Evolutionary conservation across 2,113 vertebrate species (phyloP).

Genomic region (Rhineura floridana): DNA sequence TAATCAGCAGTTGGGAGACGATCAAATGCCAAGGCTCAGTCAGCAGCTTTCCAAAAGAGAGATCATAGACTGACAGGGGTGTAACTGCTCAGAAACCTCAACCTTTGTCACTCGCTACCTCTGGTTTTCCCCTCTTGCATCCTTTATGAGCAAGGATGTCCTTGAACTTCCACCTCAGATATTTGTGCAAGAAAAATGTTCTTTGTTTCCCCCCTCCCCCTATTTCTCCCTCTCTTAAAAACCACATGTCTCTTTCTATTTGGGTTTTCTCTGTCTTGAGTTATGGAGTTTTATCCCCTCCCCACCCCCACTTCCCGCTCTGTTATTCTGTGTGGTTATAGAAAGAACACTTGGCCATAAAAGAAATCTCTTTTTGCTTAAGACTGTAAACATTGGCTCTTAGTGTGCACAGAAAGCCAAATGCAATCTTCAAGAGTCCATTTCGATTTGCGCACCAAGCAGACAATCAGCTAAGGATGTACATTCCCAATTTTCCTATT

Average conservation of each 20-base stretch:
- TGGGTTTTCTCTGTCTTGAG: slow-evolving; percentile 4
- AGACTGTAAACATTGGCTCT: slow-evolving; percentile 30
- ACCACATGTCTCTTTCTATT: slow-evolving; percentile 21
- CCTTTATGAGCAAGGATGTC: slow-evolving; percentile 39
- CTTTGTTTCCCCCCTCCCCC: not conserved
- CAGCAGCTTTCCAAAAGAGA: slow-evolving; percentile 71
- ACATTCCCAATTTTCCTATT: slow-evolving; percentile 3
- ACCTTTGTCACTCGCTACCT: slow-evolving; percentile 62
- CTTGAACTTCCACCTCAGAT: slow-evolving; percentile 37
- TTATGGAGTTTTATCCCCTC: slow-evolving; percentile 19
- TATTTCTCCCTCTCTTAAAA: not conserved
- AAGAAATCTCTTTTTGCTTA: slow-evolving; percentile 20
- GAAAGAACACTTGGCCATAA: slow-evolving; percentile 25
- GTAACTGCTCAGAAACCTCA: slow-evolving; percentile 60
- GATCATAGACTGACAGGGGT: slow-evolving; percentile 61
- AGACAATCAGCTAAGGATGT: slow-evolving; percentile 14
- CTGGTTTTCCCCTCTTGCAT: slow-evolving; percentile 18
- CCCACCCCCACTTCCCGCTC: slow-evolving; percentile 26
- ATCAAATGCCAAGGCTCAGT: slow-evolving; percentile 71
- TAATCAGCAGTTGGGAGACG: slow-evolving; percentile 77
- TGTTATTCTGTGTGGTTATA: not conserved
- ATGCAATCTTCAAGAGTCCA: slow-evolving; percentile 24
- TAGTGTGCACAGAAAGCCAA: not conserved
- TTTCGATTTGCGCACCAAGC: not conserved
- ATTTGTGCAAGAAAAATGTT: slow-evolving; percentile 36